These are phyloP conservation scores for Conops quadrifasciatus DNA, from an alignment of 2,888 invertebrate genomes.

Conservation along the genomic window DNA sequence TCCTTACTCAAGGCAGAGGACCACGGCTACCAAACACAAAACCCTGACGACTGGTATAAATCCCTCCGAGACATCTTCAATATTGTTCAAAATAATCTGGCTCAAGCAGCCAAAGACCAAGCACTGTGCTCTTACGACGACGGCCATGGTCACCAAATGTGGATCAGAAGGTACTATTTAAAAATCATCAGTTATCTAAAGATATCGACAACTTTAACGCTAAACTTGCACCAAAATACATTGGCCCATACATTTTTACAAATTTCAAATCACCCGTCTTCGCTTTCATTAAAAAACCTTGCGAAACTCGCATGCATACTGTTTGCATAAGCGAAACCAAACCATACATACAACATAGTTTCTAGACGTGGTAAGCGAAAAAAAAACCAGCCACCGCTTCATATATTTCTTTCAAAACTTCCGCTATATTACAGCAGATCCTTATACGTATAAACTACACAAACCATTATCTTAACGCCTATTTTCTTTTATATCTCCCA, in stretches of 20 bases:
- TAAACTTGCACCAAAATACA: background rate
- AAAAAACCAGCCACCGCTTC: background rate
- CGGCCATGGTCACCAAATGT: background rate
- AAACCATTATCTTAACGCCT: no score
- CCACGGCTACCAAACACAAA: background rate
- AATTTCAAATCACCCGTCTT: background rate
- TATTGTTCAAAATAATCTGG: background rate
- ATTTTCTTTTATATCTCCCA: background rate
- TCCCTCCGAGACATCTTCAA: background rate
- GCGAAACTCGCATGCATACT: background rate
- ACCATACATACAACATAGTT: background rate
- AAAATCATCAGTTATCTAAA: background rate
- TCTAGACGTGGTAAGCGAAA: background rate
- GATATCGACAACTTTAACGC: background rate
- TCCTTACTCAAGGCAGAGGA: background rate
- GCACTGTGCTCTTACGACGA: background rate
- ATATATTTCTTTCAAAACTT: background rate
- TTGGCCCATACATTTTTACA: background rate
- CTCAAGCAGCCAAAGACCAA: background rate
- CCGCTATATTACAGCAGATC: background rate
- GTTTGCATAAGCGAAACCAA: background rate
- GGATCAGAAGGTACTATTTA: background rate
- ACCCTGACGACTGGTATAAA: background rate
- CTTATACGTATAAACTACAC: no score
- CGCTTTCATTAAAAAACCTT: background rate